Conservation (phyloP, 2,113 vertebrate genomes). For the Perca fluviatilis region DNA sequence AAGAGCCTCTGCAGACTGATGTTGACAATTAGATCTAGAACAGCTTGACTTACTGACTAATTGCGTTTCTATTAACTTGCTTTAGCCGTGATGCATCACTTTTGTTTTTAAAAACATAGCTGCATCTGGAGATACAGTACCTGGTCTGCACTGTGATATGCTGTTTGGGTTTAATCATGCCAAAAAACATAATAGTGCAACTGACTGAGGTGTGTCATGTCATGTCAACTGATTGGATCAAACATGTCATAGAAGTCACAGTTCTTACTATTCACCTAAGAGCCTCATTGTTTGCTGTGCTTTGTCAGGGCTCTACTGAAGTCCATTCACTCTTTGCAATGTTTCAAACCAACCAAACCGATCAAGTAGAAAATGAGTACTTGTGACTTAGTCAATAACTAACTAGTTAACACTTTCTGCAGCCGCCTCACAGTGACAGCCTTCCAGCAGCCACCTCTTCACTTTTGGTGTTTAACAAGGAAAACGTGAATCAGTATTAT, state of each 20-base stretch:
- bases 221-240: background rate
- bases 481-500: background rate
- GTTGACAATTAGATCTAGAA: conserved; percentile 27
- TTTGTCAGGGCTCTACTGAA: background rate
- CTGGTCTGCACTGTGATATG: background rate
- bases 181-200: background rate
- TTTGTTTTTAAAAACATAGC: background rate
- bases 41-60: background rate
- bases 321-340: background rate
- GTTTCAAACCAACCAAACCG: conserved; percentile 11
- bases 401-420: background rate
- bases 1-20: conserved; percentile 45
- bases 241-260: background rate
- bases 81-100: conserved; percentile 3
- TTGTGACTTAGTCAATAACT: background rate
- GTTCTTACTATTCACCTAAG: background rate
- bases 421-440: background rate
- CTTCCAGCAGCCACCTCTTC: background rate
- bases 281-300: background rate
- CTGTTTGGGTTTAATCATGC: background rate
- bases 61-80: background rate
- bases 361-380: background rate
- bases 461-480: background rate
- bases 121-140: conserved; percentile 2
- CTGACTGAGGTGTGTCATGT: conserved; percentile 12